Base-by-base conservation (phyloP, 2,113 vertebrate species). In the Ceyx cyanopectus region DNA sequence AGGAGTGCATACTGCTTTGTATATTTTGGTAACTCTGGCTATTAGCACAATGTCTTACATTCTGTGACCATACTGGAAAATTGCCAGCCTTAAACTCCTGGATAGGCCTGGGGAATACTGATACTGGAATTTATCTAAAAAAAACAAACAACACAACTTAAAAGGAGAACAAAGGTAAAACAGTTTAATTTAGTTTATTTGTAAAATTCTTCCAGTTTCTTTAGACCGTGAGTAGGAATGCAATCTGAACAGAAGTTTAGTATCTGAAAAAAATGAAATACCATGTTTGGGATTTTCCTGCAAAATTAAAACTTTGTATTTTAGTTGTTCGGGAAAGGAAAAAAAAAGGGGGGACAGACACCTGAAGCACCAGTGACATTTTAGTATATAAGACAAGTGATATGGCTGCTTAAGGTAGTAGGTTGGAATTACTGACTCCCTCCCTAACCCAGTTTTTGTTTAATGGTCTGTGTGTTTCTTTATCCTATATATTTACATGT, bases 381-480 rank as follows among this genome's bases (percentile, higher is more conserved):
- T 58, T 70, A 14, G 0, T 56, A 3, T 32, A 41, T 50, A 21
- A 60, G 67, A 56, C 16, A n/a, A 81, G 6, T 51, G 20, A 19
- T 77, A 53, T 41, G 70, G 43, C 46, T 63, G 19, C 65, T 48
- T 56, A 75, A 48, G 27, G 37, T 27, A 75, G 10, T 41, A 43
- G 81, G 1, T 34, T 48, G 32, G n/a, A 91, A 79, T 81, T 79
- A 53, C 6, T 82, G 58, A 10, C 66, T 79, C 54, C 53, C 40
- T 87, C 53, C 26, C 40, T 70, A 61, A 57, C 84, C 40, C 53
- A 96, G 69, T 92, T 96, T 92, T 87, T 81, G 45, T 83, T 88
- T 88, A 58, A 83, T 83, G 80, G 51, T 80, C 32, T 46, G 10
- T 56, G 50, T 90, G 26, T 81, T 92, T 94, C 81, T 89, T 91